Evolutionary conservation across 2,888 invertebrate genomes (phyloP).

Genomic region (Lithophane leautieri): DNA sequence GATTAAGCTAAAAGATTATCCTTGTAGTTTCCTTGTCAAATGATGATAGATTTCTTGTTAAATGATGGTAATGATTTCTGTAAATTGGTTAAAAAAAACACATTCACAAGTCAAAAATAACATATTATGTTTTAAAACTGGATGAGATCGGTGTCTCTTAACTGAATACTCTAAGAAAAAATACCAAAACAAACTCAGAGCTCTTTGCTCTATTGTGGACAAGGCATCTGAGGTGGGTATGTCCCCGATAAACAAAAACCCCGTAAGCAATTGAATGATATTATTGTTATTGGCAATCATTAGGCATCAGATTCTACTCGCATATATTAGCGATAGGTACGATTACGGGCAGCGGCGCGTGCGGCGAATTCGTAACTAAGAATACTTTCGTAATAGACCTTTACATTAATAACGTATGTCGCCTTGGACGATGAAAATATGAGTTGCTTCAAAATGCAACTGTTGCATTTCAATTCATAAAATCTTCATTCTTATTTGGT

Average conservation of each 20-base stretch:
- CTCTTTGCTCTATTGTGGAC: neutral
- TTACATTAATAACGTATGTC: constrained; percentile 60
- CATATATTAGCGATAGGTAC: constrained; percentile 48
- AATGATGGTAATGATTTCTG: neutral
- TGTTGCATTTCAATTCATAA: constrained; percentile 29
- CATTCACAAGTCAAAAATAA: too few relatives aligned
- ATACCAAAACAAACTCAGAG: neutral
- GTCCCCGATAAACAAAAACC: constrained; percentile 18
- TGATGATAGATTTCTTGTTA: too few relatives aligned
- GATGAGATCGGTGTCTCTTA: neutral
- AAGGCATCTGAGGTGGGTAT: neutral
- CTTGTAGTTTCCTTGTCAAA: neutral
- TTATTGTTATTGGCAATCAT: constrained; percentile 58
- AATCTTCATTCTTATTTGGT: constrained; percentile 24
- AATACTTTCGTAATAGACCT: constrained; percentile 70
- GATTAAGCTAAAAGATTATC: neutral
- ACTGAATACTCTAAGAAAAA: too few relatives aligned
- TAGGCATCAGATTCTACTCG: constrained; percentile 55
- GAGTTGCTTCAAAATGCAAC: constrained; percentile 54
- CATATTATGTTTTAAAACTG: neutral
- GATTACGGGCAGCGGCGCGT: constrained; percentile 52
- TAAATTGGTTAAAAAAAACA: too few relatives aligned
- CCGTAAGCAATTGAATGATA: constrained; percentile 30
- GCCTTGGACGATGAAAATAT: constrained; percentile 63
- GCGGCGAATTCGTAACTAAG: constrained; percentile 58